Conservation (phyloP, 2,797 vertebrate species). For the Emys orbicularis region DNA sequence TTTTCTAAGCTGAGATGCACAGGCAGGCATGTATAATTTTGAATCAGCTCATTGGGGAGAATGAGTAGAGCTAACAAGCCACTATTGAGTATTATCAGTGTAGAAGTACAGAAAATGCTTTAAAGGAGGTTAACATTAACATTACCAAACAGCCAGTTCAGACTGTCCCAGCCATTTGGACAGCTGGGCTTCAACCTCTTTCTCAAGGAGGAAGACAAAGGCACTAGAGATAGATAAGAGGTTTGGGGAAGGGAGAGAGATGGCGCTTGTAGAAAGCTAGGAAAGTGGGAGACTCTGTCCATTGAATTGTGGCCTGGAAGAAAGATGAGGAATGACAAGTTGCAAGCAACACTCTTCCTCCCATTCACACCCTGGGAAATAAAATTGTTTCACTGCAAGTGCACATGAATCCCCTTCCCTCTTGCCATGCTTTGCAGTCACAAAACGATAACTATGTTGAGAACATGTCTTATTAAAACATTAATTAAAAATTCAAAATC, state of each 20-base stretch:
- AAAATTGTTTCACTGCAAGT: neutral
- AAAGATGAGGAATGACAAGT: neutral
- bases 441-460: neutral
- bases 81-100: neutral
- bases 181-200: neutral
- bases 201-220: neutral
- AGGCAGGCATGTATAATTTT: neutral
- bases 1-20: neutral
- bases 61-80: neutral
- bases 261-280: neutral
- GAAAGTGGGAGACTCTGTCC: neutral
- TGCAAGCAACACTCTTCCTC: neutral
- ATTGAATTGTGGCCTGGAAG: neutral
- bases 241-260: neutral
- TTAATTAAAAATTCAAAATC: neutral
- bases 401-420: neutral
- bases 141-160: neutral
- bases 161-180: neutral
- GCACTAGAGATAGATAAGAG: neutral
- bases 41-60: neutral
- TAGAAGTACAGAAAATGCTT: neutral
- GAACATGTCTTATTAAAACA: neutral
- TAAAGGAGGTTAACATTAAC: neutral
- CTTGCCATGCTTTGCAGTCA: accelerated
- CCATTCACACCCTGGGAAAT: accelerated